Base-by-base conservation (phyloP, 2,888 invertebrate species). In the Pharmacophagus antenor region DNA sequence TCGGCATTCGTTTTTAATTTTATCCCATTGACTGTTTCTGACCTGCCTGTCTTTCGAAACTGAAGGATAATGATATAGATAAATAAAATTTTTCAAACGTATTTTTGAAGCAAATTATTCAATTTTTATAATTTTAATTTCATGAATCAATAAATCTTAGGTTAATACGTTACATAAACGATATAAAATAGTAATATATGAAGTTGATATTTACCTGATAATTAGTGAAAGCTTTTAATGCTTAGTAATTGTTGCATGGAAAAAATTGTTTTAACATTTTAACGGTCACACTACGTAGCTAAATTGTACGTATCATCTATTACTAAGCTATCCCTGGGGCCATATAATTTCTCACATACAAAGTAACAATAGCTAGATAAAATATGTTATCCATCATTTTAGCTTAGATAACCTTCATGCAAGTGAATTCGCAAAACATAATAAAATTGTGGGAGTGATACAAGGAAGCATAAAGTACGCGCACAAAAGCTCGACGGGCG, bases 391-490 rank as follows among this genome's bases (percentile, higher is more conserved):
- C 89, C 72, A 88, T 89, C 88, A 88, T 85, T 70, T 79, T 68
- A 72, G 66, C 65, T 67, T 70, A 65, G 72, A 73, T 70, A 72
- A 70, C 74, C 75, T 79, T 79, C 80, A 77, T 82, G 79, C 80
- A 81, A 85, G 80, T 80, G 75, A 82, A 77, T 81, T 82, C 76
- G 79, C 79, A 76, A 79, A 80, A 73, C 71, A 85, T 80, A 83
- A 85, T 82, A 77, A 84, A 87, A 82, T 82, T 79, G 85, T 89
- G 85, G 88, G 89, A 86, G 90, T 90, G 90, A 90, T 89, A 85
- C 79, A 79, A 78, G 74, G 70, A 67, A 66, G 74, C 70, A 84
- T 76, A 84, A 80, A 79, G 75, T 72, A 57, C 37, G 22, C 15
- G 23, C 37, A 87, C 85, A 89, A 90, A 70, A 70, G 78, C 88